Evolutionary conservation across 1,140 invertebrate species (phyloP).

Genomic region (Pseudomyrmex concolor): DNA sequence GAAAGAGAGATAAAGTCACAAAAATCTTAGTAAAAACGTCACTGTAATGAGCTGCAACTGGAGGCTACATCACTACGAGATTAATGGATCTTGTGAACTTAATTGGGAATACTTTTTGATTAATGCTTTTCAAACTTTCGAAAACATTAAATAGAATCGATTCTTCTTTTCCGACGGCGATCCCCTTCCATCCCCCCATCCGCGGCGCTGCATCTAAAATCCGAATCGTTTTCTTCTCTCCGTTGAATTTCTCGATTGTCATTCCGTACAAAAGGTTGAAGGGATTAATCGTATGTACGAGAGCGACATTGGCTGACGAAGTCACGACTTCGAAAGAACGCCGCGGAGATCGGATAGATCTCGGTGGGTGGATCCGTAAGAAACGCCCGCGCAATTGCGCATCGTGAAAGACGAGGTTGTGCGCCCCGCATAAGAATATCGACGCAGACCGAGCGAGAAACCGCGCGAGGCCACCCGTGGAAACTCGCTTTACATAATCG

Average conservation of each 20-base stretch:
- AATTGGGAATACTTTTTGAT: background rate
- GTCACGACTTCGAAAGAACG: slow-evolving; percentile 21
- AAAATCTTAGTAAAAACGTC: background rate
- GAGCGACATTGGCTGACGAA: slow-evolving; percentile 30
- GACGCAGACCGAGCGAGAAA: background rate
- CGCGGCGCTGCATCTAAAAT: background rate
- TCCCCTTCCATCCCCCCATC: no score
- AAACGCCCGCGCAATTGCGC: slow-evolving; percentile 66
- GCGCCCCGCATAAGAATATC: slow-evolving; percentile 51
- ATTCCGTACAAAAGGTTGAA: slow-evolving; percentile 22
- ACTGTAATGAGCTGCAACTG: slow-evolving; percentile 21
- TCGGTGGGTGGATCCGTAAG: slow-evolving; percentile 61
- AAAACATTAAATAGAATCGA: background rate
- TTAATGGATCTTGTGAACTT: background rate
- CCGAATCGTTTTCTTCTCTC: background rate
- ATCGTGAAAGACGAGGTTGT: slow-evolving; percentile 8
- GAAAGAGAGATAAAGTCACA: background rate
- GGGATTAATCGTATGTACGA: slow-evolving; percentile 26
- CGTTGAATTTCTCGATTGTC: slow-evolving; percentile 12
- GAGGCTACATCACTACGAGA: background rate
- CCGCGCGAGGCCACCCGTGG: slow-evolving; percentile 70
- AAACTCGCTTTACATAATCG: slow-evolving; percentile 73
- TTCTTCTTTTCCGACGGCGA: background rate
- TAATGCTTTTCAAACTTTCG: background rate
- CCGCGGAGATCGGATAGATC: slow-evolving; percentile 22